Evolutionary conservation across 2,113 vertebrate genomes (phyloP).

Genomic region (Tichodroma muraria): DNA sequence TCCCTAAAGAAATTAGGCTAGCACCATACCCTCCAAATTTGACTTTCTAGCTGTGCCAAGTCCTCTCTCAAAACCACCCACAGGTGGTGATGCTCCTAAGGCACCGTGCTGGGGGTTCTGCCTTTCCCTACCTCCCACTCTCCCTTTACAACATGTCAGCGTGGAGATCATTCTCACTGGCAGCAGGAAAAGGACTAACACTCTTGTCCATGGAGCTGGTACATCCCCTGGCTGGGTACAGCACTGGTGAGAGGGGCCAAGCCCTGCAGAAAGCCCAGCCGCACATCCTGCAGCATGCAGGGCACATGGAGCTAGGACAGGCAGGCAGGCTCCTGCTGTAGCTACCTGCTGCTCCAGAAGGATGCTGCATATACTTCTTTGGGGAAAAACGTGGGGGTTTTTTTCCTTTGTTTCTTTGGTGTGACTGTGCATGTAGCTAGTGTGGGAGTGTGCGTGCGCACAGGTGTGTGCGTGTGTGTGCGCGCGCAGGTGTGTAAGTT

Average conservation of each 20-base stretch:
- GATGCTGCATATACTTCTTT: constrained; percentile 57
- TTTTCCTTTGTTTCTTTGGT: constrained; percentile 49
- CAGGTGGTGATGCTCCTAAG: constrained; percentile 67
- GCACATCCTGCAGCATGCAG: neutral
- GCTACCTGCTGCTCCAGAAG: constrained; percentile 63
- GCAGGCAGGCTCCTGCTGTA: constrained; percentile 87
- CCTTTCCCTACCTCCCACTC: neutral
- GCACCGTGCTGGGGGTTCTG: constrained; percentile 59
- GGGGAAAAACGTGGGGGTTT: constrained; percentile 7
- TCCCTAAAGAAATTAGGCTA: constrained; percentile 59
- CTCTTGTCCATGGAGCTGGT: constrained; percentile 54
- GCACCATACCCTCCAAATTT: neutral
- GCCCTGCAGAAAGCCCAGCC: constrained; percentile 16
- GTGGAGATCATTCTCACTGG: neutral
- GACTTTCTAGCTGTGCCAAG: constrained; percentile 83
- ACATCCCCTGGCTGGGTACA: neutral
- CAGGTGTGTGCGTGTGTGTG: constrained; percentile 19
- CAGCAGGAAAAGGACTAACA: constrained; percentile 43
- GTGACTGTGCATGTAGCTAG: constrained; percentile 62
- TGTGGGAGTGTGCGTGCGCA: neutral
- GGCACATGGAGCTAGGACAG: constrained; percentile 54
- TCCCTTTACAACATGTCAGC: constrained; percentile 25
- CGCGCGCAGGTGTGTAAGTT: neutral
- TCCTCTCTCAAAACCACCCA: constrained; percentile 67
- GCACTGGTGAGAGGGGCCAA: neutral